These are phyloP conservation scores for Hypercompe scribonia DNA, from an alignment of 2,888 invertebrate species.

Conservation along the genomic window DNA sequence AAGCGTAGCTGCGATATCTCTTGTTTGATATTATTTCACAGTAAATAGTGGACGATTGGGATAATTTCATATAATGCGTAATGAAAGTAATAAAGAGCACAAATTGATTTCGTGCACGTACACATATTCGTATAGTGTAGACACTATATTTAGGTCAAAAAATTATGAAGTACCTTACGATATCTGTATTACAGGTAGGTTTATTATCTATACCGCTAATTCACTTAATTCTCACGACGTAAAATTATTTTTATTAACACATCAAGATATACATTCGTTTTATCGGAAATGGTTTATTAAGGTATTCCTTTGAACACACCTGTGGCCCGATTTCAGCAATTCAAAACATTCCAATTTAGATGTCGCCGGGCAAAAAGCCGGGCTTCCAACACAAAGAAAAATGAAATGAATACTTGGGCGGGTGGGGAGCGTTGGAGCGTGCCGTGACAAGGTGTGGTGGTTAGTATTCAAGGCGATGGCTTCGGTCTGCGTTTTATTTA, in stretches of 20 bases:
- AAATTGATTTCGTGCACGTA: neutral
- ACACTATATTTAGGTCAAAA: neutral
- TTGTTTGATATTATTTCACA: neutral
- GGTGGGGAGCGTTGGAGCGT: slow-evolving; percentile 1
- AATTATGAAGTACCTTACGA: neutral
- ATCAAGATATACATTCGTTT: slow-evolving; percentile 24
- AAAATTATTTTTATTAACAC: slow-evolving; percentile 12
- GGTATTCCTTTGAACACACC: slow-evolving; percentile 66
- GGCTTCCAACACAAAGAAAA: slow-evolving; percentile 57
- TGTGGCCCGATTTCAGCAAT: slow-evolving; percentile 66
- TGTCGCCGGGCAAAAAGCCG: slow-evolving; percentile 52
- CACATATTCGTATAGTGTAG: neutral
- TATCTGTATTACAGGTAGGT: neutral
- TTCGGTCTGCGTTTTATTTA: slow-evolving; percentile 25
- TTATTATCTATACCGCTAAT: neutral
- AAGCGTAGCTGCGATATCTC: neutral
- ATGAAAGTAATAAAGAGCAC: neutral
- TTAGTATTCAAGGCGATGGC: slow-evolving; percentile 30
- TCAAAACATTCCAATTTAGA: slow-evolving; percentile 71
- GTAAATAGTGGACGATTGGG: neutral
- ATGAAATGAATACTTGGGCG: slow-evolving; percentile 55
- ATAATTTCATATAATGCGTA: neutral
- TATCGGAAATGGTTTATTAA: slow-evolving; percentile 65
- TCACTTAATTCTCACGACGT: neutral
- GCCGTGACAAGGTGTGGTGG: slow-evolving; percentile 17